phyloP scores from a whole-genome alignment of 2,888 invertebrate genomes.

The Steinernema hermaphroditum region DNA sequence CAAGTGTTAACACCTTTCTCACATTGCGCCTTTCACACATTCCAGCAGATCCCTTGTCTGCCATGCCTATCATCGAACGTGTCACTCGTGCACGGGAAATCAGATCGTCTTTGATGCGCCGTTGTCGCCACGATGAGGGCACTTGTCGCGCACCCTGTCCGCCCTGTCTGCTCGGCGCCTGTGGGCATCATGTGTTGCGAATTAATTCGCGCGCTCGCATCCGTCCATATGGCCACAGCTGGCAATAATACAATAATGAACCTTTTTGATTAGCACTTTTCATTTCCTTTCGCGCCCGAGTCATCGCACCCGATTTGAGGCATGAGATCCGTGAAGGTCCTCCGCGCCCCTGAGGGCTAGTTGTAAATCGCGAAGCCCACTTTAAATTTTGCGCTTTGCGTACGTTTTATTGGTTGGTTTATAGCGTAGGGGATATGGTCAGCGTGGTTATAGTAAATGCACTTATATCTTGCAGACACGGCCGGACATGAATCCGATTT shows the following conservation, averaged over 20 bases:
- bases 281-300: conserved; percentile 20
- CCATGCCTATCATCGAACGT: not conserved
- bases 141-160: not conserved
- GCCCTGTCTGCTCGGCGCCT: not conserved
- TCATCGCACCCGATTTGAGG: too few species aligned
- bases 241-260: conserved; percentile 31
- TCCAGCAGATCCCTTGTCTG: not conserved
- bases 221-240: conserved; percentile 24
- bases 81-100: not conserved
- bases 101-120: conserved; percentile 24
- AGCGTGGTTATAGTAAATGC: too few species aligned
- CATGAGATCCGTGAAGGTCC: too few species aligned
- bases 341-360: not conserved
- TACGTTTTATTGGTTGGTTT: conserved; percentile 27
- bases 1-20: not conserved
- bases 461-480: too few species aligned
- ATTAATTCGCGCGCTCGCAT: conserved; percentile 11
- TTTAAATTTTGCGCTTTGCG: conserved; percentile 8
- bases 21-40: not conserved
- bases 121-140: not conserved
- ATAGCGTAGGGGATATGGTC: not conserved
- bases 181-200: conserved; percentile 26
- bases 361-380: conserved; percentile 14
- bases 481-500: too few species aligned
- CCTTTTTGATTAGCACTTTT: conserved; percentile 29